These are phyloP conservation scores for Diarsia mendica DNA, from an alignment of 2,888 invertebrate species.

Conservation along the genomic window DNA sequence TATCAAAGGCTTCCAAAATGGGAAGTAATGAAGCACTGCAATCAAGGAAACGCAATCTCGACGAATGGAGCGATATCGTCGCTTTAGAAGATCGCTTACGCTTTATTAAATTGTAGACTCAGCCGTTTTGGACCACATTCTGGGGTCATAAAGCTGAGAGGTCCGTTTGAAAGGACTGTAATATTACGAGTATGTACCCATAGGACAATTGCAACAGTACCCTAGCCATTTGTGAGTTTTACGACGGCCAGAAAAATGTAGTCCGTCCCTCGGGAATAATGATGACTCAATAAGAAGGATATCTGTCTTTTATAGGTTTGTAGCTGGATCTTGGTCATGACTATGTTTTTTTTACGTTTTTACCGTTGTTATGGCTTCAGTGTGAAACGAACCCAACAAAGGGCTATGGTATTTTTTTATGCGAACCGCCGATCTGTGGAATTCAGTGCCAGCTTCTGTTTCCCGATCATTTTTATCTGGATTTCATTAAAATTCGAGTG, in stretches of 20 bases:
- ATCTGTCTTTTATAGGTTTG: constrained; percentile 13
- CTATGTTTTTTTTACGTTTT: not conserved
- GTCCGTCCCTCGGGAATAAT: not conserved
- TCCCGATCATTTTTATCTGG: too few species aligned
- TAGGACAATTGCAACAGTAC: constrained; percentile 25
- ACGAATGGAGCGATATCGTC: constrained; percentile 48
- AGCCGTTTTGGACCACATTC: constrained; percentile 40
- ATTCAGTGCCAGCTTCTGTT: too few species aligned
- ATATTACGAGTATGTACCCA: constrained; percentile 22
- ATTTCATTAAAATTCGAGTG: too few species aligned
- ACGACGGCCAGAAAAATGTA: constrained; percentile 35
- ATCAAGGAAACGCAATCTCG: constrained; percentile 53
- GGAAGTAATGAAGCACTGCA: constrained; percentile 27
- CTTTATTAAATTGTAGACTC: constrained; percentile 57
- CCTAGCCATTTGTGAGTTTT: constrained; percentile 36
- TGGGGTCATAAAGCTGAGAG: constrained; percentile 40
- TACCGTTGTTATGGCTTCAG: not conserved
- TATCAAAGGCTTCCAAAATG: constrained; percentile 38
- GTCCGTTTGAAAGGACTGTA: constrained; percentile 23
- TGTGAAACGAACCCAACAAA: too few species aligned
- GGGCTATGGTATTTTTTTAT: too few species aligned
- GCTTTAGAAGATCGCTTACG: constrained; percentile 46
- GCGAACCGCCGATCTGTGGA: too few species aligned
- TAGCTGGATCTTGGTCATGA: not conserved
- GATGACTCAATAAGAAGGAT: constrained; percentile 8